A percentile compares a stretch with the other conserved stretches of the same genome.
Evolutionary conservation across 2,797 vertebrate genomes (phyloP).

Genomic region (Myotis myotis): DNA sequence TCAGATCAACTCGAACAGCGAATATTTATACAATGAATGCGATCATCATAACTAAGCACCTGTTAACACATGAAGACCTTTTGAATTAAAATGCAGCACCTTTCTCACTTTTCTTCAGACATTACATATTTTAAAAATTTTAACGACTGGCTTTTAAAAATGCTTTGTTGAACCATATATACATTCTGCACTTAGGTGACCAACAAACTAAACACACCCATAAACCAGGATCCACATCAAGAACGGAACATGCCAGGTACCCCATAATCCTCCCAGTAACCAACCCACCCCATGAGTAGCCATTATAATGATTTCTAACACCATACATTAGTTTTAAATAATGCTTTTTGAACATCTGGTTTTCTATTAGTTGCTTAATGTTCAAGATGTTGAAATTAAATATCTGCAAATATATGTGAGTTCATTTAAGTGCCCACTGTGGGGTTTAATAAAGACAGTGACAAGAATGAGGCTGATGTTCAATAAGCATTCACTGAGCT

Average conservation of each 20-base stretch:
- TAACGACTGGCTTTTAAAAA: neutral
- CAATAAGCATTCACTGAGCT: neutral
- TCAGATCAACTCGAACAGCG: slow-evolving; percentile 18
- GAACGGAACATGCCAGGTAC: neutral
- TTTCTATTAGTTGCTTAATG: neutral
- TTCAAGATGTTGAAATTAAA: neutral
- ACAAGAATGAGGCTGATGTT: neutral
- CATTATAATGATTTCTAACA: neutral
- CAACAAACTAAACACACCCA: neutral
- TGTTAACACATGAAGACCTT: neutral
- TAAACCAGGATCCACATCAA: neutral
- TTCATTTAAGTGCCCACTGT: neutral
- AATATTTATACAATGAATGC: neutral
- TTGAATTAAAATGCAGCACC: neutral
- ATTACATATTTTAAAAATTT: neutral
- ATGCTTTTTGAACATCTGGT: neutral
- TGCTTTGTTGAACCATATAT: neutral
- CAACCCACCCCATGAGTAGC: neutral
- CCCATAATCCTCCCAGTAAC: neutral
- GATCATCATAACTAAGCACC: neutral
- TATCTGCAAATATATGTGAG: neutral
- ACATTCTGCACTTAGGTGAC: neutral
- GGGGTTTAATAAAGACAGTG: neutral
- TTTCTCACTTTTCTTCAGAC: neutral
- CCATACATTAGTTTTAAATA: neutral